Base-by-base conservation (phyloP, 2,888 invertebrate species). In the Sympetrum striolatum region DNA sequence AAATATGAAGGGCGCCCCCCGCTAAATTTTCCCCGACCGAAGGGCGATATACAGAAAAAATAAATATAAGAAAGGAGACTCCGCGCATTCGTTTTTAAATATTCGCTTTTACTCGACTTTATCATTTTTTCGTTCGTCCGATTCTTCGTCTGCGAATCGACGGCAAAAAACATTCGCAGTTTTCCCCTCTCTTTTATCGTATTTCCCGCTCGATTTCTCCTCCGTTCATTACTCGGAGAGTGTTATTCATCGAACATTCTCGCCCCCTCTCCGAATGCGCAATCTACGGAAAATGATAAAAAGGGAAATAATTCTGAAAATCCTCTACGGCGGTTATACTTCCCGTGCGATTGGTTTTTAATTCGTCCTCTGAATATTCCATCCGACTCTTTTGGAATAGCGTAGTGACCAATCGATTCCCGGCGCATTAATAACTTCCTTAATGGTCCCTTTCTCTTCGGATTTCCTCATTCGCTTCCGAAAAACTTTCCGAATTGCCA, bases 361-460 rank as follows among this genome's bases (percentile, higher is more conserved):
- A 82, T 82, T 82, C 53, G 82, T 25, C 15, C 48, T 48, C 48
- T 58, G 82, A 82, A 82, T 31, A 58, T 53, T 81, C 81, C 81
- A 81, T 44, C 44, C 81, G 25, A 44, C 2, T 53, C 53, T 82
- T 82, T 82, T 35, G 82, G 82, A 82, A 82, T 82, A 12, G 82
- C 44, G 44, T 35, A 25, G 25, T 15, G 31, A 58, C 86, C 86
- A 86, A 86, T 86, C 86, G 86, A 86, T 86, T 86, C 86, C 86
- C 53, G 82, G 48, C 82, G 82, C 86, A 86, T 86, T 86, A 86
- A 86, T 86, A 86, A 86, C 86, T 86, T 86, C 86, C 86, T 86
- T 86, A 86, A 86, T 86, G 86, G 82, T 12, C 25, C 58, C 39
- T 31, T 48, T n/a, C 44, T n/a, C 48, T 25, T 25, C 81, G 12